A percentile compares a stretch with the other conserved stretches of the same genome.
Conservation (phyloP, 2,797 vertebrate genomes). For the Nasua narica region DNA sequence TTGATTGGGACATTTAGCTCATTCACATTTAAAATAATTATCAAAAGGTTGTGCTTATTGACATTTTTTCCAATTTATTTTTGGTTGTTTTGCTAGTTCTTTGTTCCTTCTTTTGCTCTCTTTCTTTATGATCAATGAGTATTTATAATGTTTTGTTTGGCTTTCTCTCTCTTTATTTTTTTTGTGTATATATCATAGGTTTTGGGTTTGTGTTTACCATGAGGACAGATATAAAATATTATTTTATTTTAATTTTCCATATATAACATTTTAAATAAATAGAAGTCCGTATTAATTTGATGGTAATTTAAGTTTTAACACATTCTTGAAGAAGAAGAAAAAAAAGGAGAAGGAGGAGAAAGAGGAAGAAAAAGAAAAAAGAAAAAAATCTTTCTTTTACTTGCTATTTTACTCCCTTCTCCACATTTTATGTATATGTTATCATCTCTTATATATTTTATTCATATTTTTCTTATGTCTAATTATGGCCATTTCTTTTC, state of each 20-base stretch:
- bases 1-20: neutral
- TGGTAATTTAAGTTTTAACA: neutral
- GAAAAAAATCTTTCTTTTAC: neutral
- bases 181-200: neutral
- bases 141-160: neutral
- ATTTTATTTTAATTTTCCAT: neutral
- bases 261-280: neutral
- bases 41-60: neutral
- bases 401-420: neutral
- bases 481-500: neutral
- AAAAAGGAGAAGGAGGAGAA: neutral
- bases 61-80: neutral
- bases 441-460: neutral
- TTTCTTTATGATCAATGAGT: neutral
- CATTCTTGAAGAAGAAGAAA: neutral
- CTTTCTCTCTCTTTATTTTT: neutral
- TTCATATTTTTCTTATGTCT: neutral
- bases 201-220: neutral
- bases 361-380: neutral
- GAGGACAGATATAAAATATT: neutral
- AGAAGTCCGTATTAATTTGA: neutral
- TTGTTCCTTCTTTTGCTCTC: neutral
- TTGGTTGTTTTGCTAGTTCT: neutral
- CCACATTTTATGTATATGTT: neutral
- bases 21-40: neutral